Evolutionary conservation across 2,888 invertebrate genomes (phyloP).

Genomic region (Alloscopus bannaensis): DNA sequence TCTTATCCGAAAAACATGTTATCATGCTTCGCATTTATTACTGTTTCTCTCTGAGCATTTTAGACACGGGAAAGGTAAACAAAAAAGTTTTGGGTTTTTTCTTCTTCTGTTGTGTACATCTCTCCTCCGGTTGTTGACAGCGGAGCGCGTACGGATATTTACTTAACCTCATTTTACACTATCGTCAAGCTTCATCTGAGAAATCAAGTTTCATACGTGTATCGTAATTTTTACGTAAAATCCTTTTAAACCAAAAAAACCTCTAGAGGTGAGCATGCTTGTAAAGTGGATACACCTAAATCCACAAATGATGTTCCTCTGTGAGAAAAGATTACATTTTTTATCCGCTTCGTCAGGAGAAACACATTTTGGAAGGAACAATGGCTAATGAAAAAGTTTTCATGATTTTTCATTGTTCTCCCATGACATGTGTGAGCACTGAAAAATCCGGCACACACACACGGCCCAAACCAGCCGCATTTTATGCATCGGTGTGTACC

Average conservation of each 20-base stretch:
- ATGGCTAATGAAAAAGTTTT: conserved; percentile 38
- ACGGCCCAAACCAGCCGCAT: too few species aligned
- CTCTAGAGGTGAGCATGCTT: neutral
- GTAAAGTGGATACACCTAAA: too few species aligned
- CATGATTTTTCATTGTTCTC: conserved; percentile 44
- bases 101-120: neutral
- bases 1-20: too few species aligned
- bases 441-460: too few species aligned
- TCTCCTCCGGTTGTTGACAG: conserved; percentile 28
- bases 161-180: conserved; percentile 52
- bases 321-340: conserved; percentile 29
- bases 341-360: neutral
- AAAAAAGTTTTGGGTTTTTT: too few species aligned
- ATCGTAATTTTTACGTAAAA: conserved; percentile 59
- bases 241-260: too few species aligned
- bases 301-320: too few species aligned
- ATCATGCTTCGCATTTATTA: too few species aligned
- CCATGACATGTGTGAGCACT: too few species aligned
- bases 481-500: too few species aligned
- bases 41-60: neutral
- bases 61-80: too few species aligned
- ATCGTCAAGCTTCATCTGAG: conserved; percentile 32
- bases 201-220: conserved; percentile 61
- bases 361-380: conserved; percentile 34
- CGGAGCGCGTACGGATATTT: conserved; percentile 54